phyloP scores from a whole-genome alignment of 2,888 invertebrate species.

The Parnassius apollo region DNA sequence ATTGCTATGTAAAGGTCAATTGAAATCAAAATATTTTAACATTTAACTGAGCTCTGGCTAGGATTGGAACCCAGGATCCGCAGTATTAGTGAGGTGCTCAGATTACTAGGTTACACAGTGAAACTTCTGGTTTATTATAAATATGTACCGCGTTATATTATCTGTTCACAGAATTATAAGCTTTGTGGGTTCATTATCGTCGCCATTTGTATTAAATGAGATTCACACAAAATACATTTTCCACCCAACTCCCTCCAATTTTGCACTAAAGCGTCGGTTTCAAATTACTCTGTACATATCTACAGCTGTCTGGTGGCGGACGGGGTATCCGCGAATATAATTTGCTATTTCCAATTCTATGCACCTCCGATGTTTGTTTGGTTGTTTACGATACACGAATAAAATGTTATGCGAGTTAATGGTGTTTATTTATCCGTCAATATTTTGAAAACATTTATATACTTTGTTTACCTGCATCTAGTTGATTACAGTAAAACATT shows the following conservation, averaged over 20 bases:
- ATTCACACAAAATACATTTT: constrained; percentile 14
- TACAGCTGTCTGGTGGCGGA: constrained; percentile 14
- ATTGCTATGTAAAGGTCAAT: too few relatives aligned
- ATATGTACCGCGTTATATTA: too few relatives aligned
- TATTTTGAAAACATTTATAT: not conserved
- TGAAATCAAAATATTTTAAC: too few relatives aligned
- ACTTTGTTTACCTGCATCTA: not conserved
- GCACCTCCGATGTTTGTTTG: not conserved
- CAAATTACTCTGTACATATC: constrained; percentile 12
- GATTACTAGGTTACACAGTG: too few relatives aligned
- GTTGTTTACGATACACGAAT: not conserved
- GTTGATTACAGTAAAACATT: too few relatives aligned
- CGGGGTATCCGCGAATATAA: constrained; percentile 7
- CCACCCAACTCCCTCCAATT: constrained; percentile 4
- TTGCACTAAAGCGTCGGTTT: not conserved
- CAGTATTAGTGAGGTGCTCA: too few relatives aligned
- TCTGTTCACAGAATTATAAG: too few relatives aligned
- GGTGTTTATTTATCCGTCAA: not conserved
- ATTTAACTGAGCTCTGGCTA: too few relatives aligned
- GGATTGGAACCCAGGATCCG: too few relatives aligned
- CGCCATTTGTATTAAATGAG: constrained; percentile 4
- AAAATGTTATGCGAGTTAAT: too few relatives aligned
- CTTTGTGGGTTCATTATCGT: constrained; percentile 7
- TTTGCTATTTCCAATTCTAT: constrained; percentile 13
- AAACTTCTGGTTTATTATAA: too few relatives aligned